Conservation (phyloP, 2,113 vertebrate species). For the Mystacornis crossleyi region DNA sequence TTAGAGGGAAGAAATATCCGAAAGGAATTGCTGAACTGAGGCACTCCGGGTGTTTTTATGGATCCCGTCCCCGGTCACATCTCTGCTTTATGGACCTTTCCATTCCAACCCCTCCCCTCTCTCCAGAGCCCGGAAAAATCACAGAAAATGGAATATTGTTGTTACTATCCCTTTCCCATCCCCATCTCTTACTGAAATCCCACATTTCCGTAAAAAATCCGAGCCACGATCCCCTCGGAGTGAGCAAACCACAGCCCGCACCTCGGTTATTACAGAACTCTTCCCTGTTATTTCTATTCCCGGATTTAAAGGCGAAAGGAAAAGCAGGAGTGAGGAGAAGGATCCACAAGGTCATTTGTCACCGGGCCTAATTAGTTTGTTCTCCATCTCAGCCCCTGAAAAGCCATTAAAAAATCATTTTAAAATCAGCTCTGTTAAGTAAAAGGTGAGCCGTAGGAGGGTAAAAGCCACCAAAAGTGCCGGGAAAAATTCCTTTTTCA, state of each 20-base stretch:
- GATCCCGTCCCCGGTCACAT: neutral
- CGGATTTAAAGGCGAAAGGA: neutral
- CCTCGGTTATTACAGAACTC: neutral
- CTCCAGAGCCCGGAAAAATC: neutral
- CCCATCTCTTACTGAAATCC: neutral
- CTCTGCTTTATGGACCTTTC: neutral
- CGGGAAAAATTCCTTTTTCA: neutral
- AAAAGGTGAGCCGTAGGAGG: neutral
- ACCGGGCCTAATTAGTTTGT: neutral
- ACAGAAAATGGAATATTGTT: neutral
- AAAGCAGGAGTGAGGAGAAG: neutral
- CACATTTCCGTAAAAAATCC: neutral
- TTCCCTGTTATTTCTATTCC: neutral
- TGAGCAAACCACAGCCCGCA: neutral
- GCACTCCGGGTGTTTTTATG: rapidly evolving
- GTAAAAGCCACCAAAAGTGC: neutral
- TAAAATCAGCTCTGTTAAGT: neutral
- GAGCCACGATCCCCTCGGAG: neutral
- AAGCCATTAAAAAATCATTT: neutral
- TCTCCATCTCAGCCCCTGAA: neutral
- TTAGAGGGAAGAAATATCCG: neutral
- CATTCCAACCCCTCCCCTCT: neutral
- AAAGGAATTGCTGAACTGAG: neutral
- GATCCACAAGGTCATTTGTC: neutral
- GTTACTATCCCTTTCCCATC: neutral